These are phyloP conservation scores for Tragulus kanchil DNA, from an alignment of 2,113 vertebrate species.

Conservation along the genomic window DNA sequence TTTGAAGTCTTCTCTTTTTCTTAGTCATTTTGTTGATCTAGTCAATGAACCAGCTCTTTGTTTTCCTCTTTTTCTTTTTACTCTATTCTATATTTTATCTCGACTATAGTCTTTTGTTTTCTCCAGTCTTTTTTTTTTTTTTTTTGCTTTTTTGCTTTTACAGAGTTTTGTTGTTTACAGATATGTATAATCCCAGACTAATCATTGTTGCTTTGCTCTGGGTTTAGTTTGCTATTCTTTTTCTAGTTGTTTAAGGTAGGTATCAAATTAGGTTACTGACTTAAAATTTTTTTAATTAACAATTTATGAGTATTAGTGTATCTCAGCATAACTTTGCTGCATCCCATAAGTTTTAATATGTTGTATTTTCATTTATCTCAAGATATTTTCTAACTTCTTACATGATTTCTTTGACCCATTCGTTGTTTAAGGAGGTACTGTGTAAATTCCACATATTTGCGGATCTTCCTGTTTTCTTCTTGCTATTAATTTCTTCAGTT, in stretches of 20 bases:
- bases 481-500: neutral
- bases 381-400: neutral
- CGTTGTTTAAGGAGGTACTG: neutral
- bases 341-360: neutral
- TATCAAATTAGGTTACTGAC: neutral
- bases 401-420: neutral
- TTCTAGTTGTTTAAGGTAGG: neutral
- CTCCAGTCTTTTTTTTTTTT: too few relatives aligned
- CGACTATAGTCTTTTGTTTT: neutral
- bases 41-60: neutral
- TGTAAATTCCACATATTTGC: conserved; percentile 11
- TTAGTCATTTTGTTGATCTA: conserved; percentile 12
- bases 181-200: too few relatives aligned
- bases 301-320: neutral
- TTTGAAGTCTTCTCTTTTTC: neutral
- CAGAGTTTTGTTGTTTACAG: too few relatives aligned
- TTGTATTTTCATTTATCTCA: conserved; percentile 32
- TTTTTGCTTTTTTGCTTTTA: too few relatives aligned
- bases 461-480: neutral
- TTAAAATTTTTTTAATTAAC: neutral
- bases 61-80: neutral
- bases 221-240: neutral
- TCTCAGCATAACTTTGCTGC: neutral
- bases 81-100: neutral
- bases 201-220: neutral